Conservation (phyloP, 2,797 vertebrate genomes). For the Psittacula echo region DNA sequence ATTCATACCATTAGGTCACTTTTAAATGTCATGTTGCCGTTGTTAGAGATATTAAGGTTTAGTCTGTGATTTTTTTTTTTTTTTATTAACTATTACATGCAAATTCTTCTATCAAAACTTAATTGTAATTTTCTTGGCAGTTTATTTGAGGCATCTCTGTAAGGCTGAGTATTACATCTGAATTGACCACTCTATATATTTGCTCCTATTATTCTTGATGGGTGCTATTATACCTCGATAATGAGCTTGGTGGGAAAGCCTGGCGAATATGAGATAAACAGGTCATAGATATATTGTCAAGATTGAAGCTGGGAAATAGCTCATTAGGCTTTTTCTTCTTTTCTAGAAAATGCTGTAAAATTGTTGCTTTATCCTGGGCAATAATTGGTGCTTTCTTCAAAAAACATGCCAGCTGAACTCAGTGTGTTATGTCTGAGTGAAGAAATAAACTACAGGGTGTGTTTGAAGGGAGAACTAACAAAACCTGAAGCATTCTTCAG, state of each 20-base stretch:
- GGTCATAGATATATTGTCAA: neutral
- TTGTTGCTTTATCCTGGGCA: neutral
- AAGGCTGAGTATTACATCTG: neutral
- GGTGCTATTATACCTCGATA: neutral
- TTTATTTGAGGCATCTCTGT: neutral
- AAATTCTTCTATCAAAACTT: constrained; percentile 27
- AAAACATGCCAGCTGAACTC: neutral
- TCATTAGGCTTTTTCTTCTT: neutral
- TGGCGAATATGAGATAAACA: neutral
- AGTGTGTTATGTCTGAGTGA: neutral
- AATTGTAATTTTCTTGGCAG: constrained; percentile 2
- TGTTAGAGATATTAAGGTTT: neutral
- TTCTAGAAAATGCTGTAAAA: neutral
- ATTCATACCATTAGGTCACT: constrained; percentile 5
- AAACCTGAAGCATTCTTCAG: neutral
- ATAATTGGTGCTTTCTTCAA: neutral
- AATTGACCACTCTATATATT: neutral
- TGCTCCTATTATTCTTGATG: neutral
- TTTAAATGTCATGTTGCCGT: constrained; percentile 36
- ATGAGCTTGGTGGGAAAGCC: neutral
- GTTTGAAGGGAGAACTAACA: neutral
- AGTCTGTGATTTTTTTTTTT: neutral
- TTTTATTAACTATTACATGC: neutral
- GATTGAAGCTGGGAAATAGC: neutral
- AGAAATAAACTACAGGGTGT: neutral